Conservation (phyloP, 2,797 vertebrate genomes). For the Aselliscus stoliczkanus region DNA sequence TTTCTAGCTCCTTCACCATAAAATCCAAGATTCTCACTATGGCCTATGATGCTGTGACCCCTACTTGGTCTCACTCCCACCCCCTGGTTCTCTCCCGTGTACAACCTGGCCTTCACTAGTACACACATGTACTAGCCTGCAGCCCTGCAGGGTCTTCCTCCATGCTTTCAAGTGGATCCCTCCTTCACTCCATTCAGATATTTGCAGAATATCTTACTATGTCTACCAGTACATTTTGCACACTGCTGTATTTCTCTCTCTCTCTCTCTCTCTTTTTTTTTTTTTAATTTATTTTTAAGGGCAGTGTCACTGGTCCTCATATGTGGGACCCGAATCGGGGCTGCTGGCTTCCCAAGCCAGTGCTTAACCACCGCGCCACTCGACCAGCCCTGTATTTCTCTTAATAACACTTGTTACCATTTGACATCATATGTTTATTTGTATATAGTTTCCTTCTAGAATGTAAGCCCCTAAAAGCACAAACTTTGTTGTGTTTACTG, state of each 20-base stretch:
- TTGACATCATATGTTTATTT: neutral
- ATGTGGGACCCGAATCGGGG: no score
- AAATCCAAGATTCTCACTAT: neutral
- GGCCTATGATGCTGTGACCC: neutral
- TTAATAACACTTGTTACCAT: neutral
- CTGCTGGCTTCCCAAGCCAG: no score
- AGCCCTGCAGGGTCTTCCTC: neutral
- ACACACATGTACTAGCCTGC: accelerated
- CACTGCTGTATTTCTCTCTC: neutral
- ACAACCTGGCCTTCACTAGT: neutral
- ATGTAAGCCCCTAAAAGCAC: neutral
- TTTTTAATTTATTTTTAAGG: no score
- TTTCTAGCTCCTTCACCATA: neutral
- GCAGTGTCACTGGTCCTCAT: no score
- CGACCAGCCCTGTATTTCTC: neutral
- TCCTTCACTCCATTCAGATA: neutral
- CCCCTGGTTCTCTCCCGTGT: neutral
- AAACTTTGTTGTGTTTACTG: neutral
- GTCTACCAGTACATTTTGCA: neutral
- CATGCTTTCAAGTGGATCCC: neutral
- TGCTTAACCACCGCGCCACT: no score
- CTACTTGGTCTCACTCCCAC: neutral
- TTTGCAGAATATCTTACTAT: neutral
- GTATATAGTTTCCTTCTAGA: neutral
- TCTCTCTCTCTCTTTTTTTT: no score